phyloP scores from a whole-genome alignment of 2,888 invertebrate genomes.

The Coelopa pilipes region DNA sequence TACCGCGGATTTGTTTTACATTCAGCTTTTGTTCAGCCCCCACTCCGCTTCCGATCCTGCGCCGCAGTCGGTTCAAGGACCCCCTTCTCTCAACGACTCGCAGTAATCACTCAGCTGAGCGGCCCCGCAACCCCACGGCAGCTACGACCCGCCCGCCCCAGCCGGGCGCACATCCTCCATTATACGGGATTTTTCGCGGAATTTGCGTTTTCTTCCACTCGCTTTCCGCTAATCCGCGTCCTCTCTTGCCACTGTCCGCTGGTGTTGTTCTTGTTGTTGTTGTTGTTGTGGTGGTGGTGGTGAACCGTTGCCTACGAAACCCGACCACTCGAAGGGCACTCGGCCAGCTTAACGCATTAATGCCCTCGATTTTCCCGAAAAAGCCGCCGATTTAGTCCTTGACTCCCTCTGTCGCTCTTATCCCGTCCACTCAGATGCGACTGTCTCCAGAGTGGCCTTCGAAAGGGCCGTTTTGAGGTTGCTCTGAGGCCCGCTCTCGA shows the following conservation, averaged over 20 bases:
- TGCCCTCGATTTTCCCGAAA: slow-evolving; percentile 21
- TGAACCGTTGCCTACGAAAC: not conserved
- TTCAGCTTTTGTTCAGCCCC: not conserved
- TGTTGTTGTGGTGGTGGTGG: not conserved
- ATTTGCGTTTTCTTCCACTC: not conserved
- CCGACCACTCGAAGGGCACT: not conserved
- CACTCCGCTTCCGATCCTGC: not conserved
- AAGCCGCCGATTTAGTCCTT: slow-evolving; percentile 18
- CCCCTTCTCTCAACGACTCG: not conserved
- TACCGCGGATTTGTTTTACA: slow-evolving; percentile 3
- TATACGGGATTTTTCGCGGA: not conserved
- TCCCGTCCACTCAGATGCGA: not conserved
- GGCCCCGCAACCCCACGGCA: not conserved
- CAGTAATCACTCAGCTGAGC: slow-evolving; percentile 1
- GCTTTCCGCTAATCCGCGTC: not conserved
- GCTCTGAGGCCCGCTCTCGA: not conserved
- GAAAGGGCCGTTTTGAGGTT: not conserved
- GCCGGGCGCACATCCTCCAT: not conserved
- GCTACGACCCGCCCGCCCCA: not conserved
- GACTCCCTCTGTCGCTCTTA: not conserved
- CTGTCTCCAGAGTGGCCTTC: not conserved
- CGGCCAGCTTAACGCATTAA: slow-evolving; percentile 23
- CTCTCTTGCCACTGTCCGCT: not conserved
- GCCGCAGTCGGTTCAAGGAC: not conserved
- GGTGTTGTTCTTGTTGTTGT: not conserved